Percentiles rank a stretch among this genome's conserved stretches.
Conservation (phyloP, 2,888 invertebrate genomes). For the Lasioglossum figueresi region DNA sequence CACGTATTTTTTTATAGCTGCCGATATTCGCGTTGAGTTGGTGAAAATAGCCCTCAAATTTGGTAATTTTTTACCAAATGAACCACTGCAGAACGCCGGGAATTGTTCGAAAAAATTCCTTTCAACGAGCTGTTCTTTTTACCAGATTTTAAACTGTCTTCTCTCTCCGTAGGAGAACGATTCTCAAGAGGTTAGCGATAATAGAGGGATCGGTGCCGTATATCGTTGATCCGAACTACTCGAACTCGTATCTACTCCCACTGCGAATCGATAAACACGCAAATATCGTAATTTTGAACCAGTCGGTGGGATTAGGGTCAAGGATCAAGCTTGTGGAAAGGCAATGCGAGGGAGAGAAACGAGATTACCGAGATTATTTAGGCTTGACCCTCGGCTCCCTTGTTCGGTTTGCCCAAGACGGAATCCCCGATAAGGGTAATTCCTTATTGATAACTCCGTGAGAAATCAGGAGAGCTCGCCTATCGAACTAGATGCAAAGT, state of each 20-base stretch:
- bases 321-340: slow-evolving; percentile 30
- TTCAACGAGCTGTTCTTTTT: neutral
- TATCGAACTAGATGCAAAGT: neutral
- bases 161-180: neutral
- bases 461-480: no score
- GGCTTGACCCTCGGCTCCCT: slow-evolving; percentile 40
- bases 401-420: slow-evolving; percentile 30
- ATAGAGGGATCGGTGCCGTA: neutral
- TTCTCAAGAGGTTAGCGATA: slow-evolving; percentile 1
- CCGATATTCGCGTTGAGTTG: no score
- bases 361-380: slow-evolving; percentile 44
- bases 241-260: neutral
- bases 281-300: slow-evolving; percentile 46
- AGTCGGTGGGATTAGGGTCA: slow-evolving; percentile 42
- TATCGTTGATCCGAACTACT: neutral
- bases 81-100: no score
- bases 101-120: neutral
- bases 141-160: neutral
- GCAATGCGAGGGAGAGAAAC: slow-evolving; percentile 34
- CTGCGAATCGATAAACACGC: slow-evolving; percentile 44
- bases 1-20: no score
- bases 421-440: slow-evolving; percentile 36
- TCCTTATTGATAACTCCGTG: slow-evolving; percentile 35
- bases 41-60: no score
- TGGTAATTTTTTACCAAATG: no score